Percentiles rank a stretch among this genome's conserved stretches.
These are phyloP conservation scores for Tetragonula clypearis DNA, from an alignment of 1,140 invertebrate genomes.

Conservation along the genomic window DNA sequence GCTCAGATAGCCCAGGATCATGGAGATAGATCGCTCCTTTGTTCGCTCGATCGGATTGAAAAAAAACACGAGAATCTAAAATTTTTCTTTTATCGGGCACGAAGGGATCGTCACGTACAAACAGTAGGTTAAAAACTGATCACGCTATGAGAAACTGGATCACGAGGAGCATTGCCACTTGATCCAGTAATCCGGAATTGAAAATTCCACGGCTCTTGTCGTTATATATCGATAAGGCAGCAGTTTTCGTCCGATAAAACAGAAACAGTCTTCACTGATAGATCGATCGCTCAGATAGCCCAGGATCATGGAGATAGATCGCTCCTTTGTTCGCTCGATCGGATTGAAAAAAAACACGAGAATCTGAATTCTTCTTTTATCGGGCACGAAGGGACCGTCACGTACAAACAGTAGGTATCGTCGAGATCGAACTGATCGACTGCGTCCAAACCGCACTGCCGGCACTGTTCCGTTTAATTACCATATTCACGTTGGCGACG, in stretches of 20 bases:
- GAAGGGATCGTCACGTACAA: too few species aligned
- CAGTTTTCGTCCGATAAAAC: neutral
- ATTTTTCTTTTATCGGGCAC: neutral
- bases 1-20: neutral
- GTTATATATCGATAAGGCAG: neutral
- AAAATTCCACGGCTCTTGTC: neutral
- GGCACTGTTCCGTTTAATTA: neutral
- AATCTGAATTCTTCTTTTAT: neutral
- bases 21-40: neutral
- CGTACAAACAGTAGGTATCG: neutral
- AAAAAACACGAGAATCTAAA: too few species aligned
- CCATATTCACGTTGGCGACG: neutral
- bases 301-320: too few species aligned
- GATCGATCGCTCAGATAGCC: neutral
- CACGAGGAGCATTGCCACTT: neutral
- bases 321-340: neutral
- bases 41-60: neutral
- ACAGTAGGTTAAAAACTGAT: neutral
- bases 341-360: neutral
- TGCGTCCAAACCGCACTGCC: neutral
- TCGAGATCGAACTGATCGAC: neutral
- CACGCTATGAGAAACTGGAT: conserved; percentile 5
- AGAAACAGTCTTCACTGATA: neutral
- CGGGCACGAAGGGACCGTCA: too few species aligned
- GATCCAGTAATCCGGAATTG: neutral